phyloP scores from a whole-genome alignment of 2,888 invertebrate species.

The Dynastes hyllus region DNA sequence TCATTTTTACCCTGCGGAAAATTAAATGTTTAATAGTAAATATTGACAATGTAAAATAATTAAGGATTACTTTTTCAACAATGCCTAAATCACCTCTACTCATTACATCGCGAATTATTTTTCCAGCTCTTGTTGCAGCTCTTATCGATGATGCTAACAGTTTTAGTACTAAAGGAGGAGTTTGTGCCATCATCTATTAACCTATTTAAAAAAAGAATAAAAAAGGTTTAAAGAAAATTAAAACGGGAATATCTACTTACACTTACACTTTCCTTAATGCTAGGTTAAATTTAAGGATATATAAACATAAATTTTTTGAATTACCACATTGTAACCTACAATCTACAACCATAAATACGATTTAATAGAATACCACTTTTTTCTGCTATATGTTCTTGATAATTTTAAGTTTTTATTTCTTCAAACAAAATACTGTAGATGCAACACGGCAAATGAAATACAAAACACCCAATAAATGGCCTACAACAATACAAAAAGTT shows the following conservation, averaged over 20 bases:
- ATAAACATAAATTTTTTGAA: not conserved
- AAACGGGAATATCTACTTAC: slow-evolving; percentile 1
- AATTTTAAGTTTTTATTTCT: no score
- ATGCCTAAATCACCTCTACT: slow-evolving; percentile 92
- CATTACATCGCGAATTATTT: slow-evolving; percentile 93
- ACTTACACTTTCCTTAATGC: slow-evolving; percentile 3
- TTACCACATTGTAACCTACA: not conserved
- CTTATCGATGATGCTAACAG: slow-evolving; percentile 86
- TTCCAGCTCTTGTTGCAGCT: slow-evolving; percentile 88
- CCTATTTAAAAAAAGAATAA: not conserved
- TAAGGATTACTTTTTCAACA: slow-evolving; percentile 84
- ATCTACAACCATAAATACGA: not conserved
- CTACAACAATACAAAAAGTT: slow-evolving; percentile 6
- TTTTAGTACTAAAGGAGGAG: slow-evolving; percentile 79
- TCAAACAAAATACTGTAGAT: not conserved
- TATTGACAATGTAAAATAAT: slow-evolving; percentile 18
- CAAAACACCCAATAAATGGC: not conserved
- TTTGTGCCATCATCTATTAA: slow-evolving; percentile 74
- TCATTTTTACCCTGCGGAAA: slow-evolving; percentile 87
- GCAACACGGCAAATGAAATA: not conserved
- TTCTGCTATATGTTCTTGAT: no score
- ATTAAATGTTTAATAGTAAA: slow-evolving; percentile 24
- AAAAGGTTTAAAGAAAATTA: not conserved
- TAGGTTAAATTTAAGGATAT: not conserved
- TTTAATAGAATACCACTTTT: no score